phyloP scores from a whole-genome alignment of 2,888 invertebrate species.

The Nycteola revayana region DNA sequence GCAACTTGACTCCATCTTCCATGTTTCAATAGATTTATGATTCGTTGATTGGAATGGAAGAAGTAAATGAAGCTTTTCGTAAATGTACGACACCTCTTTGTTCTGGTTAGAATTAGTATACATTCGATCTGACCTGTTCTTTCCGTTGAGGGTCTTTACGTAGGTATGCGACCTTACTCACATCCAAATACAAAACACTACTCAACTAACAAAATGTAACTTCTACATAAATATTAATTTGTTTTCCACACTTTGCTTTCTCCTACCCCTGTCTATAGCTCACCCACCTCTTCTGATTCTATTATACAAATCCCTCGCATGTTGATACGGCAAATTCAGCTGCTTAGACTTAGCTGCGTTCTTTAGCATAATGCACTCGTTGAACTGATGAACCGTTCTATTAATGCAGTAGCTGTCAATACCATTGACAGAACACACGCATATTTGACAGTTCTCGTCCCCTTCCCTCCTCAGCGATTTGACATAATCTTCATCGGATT shows the following conservation, averaged over 20 bases:
- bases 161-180: no score
- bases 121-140: no score
- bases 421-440: constrained; percentile 60
- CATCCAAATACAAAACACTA: no score
- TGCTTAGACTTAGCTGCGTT: constrained; percentile 8
- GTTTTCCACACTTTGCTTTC: constrained; percentile 15
- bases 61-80: no score
- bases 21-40: no score
- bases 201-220: no score
- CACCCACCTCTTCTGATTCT: constrained; percentile 61
- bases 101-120: no score
- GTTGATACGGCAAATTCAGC: constrained; percentile 44
- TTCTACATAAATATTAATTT: no score
- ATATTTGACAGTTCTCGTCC: constrained; percentile 55
- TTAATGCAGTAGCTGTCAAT: constrained; percentile 55
- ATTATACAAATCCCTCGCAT: constrained; percentile 40
- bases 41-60: no score
- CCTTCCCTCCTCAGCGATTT: constrained; percentile 27
- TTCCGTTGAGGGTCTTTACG: no score
- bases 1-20: no score
- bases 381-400: constrained; percentile 57
- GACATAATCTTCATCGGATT: constrained; percentile 15
- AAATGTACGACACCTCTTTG: no score
- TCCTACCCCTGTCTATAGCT: constrained; percentile 31
- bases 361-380: constrained; percentile 58